Conservation (phyloP, 2,797 vertebrate genomes). For the Oreochromis mossambicus region DNA sequence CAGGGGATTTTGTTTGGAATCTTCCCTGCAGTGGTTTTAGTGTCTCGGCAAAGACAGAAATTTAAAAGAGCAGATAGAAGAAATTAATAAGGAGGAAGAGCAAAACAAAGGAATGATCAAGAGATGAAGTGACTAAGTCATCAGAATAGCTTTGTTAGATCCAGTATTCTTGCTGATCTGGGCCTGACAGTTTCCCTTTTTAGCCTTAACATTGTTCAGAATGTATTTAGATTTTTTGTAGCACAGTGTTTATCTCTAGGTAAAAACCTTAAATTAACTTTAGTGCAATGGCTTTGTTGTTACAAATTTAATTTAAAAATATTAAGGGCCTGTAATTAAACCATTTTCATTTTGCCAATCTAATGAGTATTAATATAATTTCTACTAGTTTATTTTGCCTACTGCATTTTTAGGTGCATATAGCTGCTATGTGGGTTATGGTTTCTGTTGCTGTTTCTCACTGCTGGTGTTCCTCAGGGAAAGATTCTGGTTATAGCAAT, state of each 20-base stretch:
- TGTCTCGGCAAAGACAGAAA: conserved; percentile 11
- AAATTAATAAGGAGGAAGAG: background rate
- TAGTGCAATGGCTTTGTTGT: background rate
- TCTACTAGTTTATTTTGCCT: too few species aligned
- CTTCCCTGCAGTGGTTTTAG: background rate
- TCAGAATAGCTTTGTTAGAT: conserved; percentile 12
- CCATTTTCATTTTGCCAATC: too few species aligned
- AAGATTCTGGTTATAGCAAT: too few species aligned
- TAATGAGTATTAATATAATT: too few species aligned
- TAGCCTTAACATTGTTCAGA: background rate
- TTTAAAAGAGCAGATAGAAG: background rate
- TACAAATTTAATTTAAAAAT: background rate
- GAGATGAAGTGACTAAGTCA: background rate
- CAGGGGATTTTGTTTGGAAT: conserved; percentile 18
- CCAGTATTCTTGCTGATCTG: conserved; percentile 2
- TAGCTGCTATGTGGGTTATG: too few species aligned
- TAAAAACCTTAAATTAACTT: background rate
- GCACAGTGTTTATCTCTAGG: background rate
- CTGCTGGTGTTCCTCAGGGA: too few species aligned
- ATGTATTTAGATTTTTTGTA: background rate
- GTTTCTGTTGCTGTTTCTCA: too few species aligned
- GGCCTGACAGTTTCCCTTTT: background rate
- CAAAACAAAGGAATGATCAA: background rate
- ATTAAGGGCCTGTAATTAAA: background rate
- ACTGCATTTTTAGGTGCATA: too few species aligned